Evolutionary conservation across 2,113 vertebrate species (phyloP).

Genomic region (Hassar affinis): DNA sequence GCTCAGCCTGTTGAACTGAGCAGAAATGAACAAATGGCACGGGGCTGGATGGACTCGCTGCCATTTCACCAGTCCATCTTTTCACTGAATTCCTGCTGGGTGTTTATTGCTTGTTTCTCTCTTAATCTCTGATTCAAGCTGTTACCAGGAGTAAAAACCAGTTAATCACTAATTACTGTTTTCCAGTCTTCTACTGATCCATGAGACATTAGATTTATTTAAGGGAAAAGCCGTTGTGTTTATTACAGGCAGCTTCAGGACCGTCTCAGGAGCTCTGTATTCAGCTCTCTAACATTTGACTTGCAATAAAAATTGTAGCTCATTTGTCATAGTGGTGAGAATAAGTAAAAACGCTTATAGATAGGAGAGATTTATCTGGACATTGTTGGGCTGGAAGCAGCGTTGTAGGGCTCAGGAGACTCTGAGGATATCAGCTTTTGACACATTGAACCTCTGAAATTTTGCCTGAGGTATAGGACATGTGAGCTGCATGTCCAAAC

Average conservation of each 20-base stretch:
- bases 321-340: conserved; percentile 27
- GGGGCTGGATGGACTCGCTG: background rate
- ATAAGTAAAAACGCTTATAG: conserved; percentile 3
- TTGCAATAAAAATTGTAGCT: background rate
- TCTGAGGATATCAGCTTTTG: conserved; percentile 33
- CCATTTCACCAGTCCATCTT: background rate
- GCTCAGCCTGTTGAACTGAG: background rate
- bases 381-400: conserved; percentile 39
- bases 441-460: conserved; percentile 41
- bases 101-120: background rate
- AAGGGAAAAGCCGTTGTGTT: background rate
- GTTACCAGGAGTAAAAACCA: background rate
- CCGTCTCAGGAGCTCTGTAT: background rate
- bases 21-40: background rate
- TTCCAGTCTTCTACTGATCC: background rate
- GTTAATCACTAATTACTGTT: background rate
- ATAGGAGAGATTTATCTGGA: conserved; percentile 28
- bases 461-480: conserved; percentile 20
- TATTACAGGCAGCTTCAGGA: background rate
- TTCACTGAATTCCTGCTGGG: conserved; percentile 1
- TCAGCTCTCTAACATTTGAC: background rate
- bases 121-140: background rate
- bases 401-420: conserved; percentile 41
- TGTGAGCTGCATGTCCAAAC: conserved; percentile 44
- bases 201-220: background rate